Conservation (phyloP, 1,140 invertebrate species). For the Archivesica marissinica region DNA sequence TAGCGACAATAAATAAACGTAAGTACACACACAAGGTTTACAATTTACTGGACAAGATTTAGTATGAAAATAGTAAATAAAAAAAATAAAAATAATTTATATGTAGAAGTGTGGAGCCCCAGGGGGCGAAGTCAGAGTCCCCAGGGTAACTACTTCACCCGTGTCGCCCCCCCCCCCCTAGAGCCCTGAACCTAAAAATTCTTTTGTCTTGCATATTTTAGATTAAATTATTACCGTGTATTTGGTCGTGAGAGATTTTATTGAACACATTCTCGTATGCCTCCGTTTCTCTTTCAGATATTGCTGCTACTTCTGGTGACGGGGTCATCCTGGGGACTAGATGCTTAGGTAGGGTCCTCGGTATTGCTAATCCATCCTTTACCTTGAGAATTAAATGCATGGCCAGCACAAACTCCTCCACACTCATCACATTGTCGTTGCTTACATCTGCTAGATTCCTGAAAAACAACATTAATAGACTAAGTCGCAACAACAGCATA, state of each 20-base stretch:
- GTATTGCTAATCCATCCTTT: slow-evolving; percentile 69
- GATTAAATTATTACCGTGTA: slow-evolving; percentile 71
- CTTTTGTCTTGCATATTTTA: too few species aligned
- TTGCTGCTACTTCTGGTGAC: slow-evolving; percentile 48
- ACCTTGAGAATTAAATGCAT: slow-evolving; percentile 77
- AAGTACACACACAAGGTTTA: too few species aligned
- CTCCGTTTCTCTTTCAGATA: slow-evolving; percentile 67
- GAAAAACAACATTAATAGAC: slow-evolving; percentile 18
- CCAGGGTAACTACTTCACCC: too few species aligned
- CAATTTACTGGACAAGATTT: too few species aligned
- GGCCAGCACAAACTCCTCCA: slow-evolving; percentile 79
- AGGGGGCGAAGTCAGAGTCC: too few species aligned
- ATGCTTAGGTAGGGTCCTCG: slow-evolving; percentile 69
- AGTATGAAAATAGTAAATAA: too few species aligned
- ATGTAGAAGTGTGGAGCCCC: too few species aligned
- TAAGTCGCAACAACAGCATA: background rate
- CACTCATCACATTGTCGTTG: slow-evolving; percentile 79
- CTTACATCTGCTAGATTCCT: slow-evolving; percentile 80
- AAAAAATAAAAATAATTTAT: too few species aligned
- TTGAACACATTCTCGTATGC: slow-evolving; percentile 75
- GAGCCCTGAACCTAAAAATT: too few species aligned
- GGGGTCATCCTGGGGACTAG: slow-evolving; percentile 65
- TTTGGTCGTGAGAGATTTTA: slow-evolving; percentile 52
- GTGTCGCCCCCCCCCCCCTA: too few species aligned
- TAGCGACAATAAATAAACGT: too few species aligned